Base-by-base conservation (phyloP, 2,888 invertebrate species). In the Ethmia dodecea region DNA sequence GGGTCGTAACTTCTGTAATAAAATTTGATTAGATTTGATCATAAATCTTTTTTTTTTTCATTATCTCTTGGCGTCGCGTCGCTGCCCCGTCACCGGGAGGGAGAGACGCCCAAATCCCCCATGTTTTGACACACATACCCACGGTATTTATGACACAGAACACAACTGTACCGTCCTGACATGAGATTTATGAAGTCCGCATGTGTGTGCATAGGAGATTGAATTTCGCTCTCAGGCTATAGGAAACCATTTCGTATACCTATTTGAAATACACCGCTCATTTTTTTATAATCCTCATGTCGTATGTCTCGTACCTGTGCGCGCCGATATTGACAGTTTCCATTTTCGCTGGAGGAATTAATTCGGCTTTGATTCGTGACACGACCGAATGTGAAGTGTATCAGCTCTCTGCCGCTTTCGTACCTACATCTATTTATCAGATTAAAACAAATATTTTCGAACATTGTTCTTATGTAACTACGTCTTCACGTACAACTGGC, bases 1-100 rank as follows among this genome's bases (percentile, higher is more conserved):
- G 75, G 74, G 69, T 71, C 66, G 68, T 66, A 61, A 52, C 68
- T 67, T 62, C 49, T 55, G 72, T 70, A 73, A 77, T 84, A 84
- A 81, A 83, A 80, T 80, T 83, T 78, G 79, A 86, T 86, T 86
- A 80, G 70, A 76, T 57, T 72, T 69, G 69, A 75, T 76, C 86
- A 80, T 86, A 81, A 84, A 86, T 86, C 86, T 84, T 73, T 74
- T 58, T 38, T 18, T 72, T 83, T 86, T 79, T 81, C 80, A 81
- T 83, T 81, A 81, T 78, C 75, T 75, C 51, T 47, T 58, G 62
- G 62, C 72, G 69, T 66, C 66, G 63, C 22, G n/a, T 52, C 45
- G 53, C 52, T 26, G 22, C 9, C 16, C 26, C 29, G 20, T 29
- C 14, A 26, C 11, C 16, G 59, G 60, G 60, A 60, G 61, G 59